A percentile compares a stretch with the other conserved stretches of the same genome.
These are phyloP conservation scores for Phoebastria nigripes DNA, from an alignment of 2,797 vertebrate genomes.

Conservation along the genomic window DNA sequence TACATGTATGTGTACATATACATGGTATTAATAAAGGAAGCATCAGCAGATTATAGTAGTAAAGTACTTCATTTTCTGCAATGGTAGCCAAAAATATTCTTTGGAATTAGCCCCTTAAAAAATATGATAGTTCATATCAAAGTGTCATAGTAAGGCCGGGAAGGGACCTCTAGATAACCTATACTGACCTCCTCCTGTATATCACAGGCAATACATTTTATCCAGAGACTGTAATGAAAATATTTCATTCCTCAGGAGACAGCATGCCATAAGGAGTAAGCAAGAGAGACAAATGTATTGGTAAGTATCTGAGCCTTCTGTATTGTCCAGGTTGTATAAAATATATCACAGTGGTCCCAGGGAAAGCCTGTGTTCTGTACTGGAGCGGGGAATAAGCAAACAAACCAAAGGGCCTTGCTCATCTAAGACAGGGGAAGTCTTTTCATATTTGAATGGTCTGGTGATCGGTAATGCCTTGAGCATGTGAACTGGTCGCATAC, in stretches of 20 bases:
- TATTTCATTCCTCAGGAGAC: not conserved
- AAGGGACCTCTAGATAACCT: not conserved
- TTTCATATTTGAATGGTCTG: not conserved
- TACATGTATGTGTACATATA: not conserved
- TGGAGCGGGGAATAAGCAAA: not conserved
- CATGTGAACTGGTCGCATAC: not conserved
- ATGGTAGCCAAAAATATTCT: not conserved
- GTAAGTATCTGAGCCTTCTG: not conserved
- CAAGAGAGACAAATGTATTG: not conserved
- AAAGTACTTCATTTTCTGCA: not conserved
- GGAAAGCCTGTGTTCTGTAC: not conserved
- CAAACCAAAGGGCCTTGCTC: not conserved
- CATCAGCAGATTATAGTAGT: not conserved
- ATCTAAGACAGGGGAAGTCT: not conserved
- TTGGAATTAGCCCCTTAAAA: not conserved
- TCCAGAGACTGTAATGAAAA: not conserved
- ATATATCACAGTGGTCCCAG: not conserved
- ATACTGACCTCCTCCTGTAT: not conserved
- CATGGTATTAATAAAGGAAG: not conserved
- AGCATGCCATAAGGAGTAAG: not conserved
- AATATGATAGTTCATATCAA: not conserved
- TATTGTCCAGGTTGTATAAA: not conserved
- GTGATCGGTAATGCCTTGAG: not conserved
- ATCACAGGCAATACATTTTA: not conserved
- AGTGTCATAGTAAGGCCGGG: not conserved